Evolutionary conservation across 2,888 invertebrate species (phyloP), one percentile per base, ranked within the genome.

Genomic region (Diaphora mendica): DNA sequence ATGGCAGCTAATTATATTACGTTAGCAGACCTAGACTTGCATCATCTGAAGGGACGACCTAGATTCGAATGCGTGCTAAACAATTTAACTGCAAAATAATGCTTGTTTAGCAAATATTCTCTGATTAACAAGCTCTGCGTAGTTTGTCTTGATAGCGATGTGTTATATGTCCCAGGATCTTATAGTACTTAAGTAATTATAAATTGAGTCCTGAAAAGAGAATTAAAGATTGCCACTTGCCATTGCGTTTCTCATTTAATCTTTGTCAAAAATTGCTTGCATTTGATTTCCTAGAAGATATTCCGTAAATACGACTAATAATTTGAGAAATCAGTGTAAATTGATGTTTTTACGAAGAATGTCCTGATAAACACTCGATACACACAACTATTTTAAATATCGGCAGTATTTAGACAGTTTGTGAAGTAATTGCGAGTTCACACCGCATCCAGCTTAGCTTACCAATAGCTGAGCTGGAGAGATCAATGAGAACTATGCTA

Each of bases 11-110:
- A 62, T 42, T 70, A 44, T 44, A 73, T 68, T 48, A 64, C 51
- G 39, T 39, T 33, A 51, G 51, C n/a, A 68, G 23, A 68, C 30
- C 72, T 73, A 73, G 55, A 51, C n/a, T 74, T 70, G 73, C 73
- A 70, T 70, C 73, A 74, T 62, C 62, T 33, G 30, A 66, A 62
- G 59, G 44, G 26, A 65, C 35, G 62, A 65, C 42, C 69, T 69
- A 17, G 33, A 69, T 69, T 55, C 8, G 13, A 65, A 55, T 42
- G 64, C 35, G 20, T 42, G 33, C 26, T 62, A 30, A 59, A 59
- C 51, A 8, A 55, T 55, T 55, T 17, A 62, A 62, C 30, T 17
- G 62, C 17, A 30, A 30, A 62, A 62, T 15, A 62, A 62, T 5
- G 17, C 17, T 62, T 62, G 17, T 62, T 55, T 62, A 62, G 30